phyloP scores from a whole-genome alignment of 2,888 invertebrate genomes.

The Pristionchus maxplancki region DNA sequence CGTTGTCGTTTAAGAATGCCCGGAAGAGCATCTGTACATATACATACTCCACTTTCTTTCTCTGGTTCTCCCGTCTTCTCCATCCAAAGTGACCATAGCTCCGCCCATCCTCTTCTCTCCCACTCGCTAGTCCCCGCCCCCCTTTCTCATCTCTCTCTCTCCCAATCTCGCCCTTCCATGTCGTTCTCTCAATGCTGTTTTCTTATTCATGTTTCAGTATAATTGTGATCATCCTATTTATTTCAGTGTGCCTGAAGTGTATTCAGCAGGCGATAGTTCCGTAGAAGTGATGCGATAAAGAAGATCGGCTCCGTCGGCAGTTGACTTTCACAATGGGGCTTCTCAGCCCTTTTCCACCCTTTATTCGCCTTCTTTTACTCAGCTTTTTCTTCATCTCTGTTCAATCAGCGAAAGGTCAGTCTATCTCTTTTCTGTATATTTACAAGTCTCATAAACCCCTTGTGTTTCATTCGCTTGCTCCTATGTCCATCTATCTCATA shows the following conservation, averaged over 20 bases:
- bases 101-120: conserved; percentile 12
- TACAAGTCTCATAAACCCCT: too few species aligned
- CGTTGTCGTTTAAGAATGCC: background rate
- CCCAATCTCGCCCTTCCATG: conserved; percentile 6
- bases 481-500: conserved; percentile 12
- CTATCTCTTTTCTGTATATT: background rate
- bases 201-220: background rate
- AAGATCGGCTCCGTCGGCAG: background rate
- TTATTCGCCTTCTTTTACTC: conserved; percentile 28
- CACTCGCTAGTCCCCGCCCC: background rate
- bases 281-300: conserved; percentile 9
- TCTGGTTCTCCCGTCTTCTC: conserved; percentile 43
- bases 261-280: background rate
- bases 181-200: background rate
- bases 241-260: background rate
- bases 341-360: conserved; percentile 42
- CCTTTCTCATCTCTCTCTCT: background rate
- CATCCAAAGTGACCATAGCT: conserved; percentile 29
- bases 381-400: background rate
- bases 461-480: background rate
- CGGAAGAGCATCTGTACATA: conserved; percentile 28
- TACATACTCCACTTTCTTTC: conserved; percentile 2
- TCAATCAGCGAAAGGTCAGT: background rate
- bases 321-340: conserved; percentile 35
- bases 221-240: background rate